Evolutionary conservation across 2,888 invertebrate genomes (phyloP).

Genomic region (Apotomis betuletana): DNA sequence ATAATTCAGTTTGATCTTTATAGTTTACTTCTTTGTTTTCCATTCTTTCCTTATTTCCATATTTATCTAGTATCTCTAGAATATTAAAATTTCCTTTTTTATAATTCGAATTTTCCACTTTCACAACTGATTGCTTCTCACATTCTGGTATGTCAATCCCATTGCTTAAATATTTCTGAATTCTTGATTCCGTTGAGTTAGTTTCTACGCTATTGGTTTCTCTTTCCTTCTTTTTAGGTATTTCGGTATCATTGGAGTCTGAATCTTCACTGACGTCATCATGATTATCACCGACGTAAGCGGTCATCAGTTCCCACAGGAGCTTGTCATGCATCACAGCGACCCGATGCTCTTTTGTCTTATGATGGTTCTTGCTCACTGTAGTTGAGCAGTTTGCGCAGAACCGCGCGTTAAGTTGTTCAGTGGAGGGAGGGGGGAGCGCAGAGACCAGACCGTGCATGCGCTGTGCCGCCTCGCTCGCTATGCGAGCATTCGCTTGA

Average conservation of each 20-base stretch:
- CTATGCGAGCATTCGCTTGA: conserved; percentile 32
- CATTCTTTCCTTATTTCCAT: neutral
- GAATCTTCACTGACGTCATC: neutral
- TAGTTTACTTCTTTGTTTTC: neutral
- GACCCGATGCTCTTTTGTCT: conserved; percentile 16
- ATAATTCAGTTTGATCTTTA: too few species aligned
- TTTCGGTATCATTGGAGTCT: neutral
- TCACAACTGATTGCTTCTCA: neutral
- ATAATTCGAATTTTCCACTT: too few species aligned
- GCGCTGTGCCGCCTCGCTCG: conserved; percentile 20
- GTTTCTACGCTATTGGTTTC: too few species aligned
- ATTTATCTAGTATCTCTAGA: too few species aligned
- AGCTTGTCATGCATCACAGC: conserved; percentile 26
- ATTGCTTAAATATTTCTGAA: neutral
- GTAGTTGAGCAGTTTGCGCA: conserved; percentile 17
- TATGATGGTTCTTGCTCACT: conserved; percentile 3
- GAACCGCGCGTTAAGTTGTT: neutral
- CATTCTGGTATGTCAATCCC: neutral
- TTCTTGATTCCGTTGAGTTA: neutral
- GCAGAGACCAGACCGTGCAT: conserved; percentile 22
- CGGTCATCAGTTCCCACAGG: conserved; percentile 11
- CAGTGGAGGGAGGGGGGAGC: neutral
- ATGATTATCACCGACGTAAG: conserved; percentile 17
- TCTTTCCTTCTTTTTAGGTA: neutral
- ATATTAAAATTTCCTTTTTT: too few species aligned